Evolutionary conservation across 2,888 invertebrate genomes (phyloP).

Genomic region (Acanthopleura granulata): DNA sequence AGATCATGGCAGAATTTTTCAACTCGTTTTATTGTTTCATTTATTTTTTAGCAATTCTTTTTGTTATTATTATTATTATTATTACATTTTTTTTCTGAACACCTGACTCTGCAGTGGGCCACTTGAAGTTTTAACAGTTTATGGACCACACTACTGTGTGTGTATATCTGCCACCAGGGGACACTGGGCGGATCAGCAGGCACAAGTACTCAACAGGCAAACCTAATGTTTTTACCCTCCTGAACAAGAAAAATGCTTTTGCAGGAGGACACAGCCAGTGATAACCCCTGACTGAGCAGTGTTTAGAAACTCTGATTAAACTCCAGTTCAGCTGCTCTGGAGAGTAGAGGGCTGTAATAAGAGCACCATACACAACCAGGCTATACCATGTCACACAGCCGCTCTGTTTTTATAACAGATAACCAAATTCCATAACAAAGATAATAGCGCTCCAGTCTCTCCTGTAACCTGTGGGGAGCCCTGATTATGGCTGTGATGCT

Average conservation of each 20-base stretch:
- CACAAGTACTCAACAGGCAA: too few relatives aligned
- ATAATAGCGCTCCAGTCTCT: not conserved
- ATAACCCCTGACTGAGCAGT: not conserved
- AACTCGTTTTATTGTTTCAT: too few relatives aligned
- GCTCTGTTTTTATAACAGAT: constrained; percentile 2
- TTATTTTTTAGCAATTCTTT: too few relatives aligned
- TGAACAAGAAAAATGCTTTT: not conserved
- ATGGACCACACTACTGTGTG: not conserved
- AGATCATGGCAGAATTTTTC: too few relatives aligned
- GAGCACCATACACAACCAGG: not conserved
- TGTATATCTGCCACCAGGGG: not conserved
- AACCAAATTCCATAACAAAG: not conserved
- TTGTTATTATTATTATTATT: too few relatives aligned
- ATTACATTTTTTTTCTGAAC: too few relatives aligned
- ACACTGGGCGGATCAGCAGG: too few relatives aligned
- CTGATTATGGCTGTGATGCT: too few relatives aligned
- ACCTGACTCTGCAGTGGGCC: too few relatives aligned
- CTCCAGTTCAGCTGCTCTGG: not conserved
- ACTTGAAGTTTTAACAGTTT: not conserved
- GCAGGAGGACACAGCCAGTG: not conserved
- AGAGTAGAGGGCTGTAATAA: not conserved
- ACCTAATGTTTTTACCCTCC: too few relatives aligned
- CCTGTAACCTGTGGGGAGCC: too few relatives aligned
- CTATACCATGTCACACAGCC: not conserved
- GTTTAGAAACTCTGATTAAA: constrained; percentile 4